Evolutionary conservation across 1,140 invertebrate species (phyloP).

Genomic region (Caerostris darwini): DNA sequence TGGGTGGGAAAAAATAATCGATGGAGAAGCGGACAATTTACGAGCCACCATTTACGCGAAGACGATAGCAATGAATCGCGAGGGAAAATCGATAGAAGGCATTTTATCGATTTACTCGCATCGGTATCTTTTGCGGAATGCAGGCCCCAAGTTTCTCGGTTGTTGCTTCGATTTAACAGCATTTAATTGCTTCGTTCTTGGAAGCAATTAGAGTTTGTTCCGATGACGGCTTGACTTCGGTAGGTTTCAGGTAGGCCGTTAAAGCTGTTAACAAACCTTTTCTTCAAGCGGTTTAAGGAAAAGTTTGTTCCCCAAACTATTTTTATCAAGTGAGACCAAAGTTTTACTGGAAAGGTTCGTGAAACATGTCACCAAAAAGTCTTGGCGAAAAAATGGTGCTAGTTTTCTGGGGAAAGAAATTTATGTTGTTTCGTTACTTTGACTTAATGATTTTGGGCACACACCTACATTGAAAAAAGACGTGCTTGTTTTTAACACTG

Average conservation of each 20-base stretch:
- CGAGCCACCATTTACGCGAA: conserved; percentile 61
- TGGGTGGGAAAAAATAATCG: conserved; percentile 69
- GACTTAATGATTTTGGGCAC: no score
- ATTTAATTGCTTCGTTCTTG: conserved; percentile 36
- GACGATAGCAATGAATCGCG: conserved; percentile 69
- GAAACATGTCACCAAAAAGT: no score
- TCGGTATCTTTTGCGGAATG: conserved; percentile 52
- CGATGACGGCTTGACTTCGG: background rate
- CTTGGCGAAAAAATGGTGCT: no score
- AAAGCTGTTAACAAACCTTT: background rate
- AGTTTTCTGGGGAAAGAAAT: no score
- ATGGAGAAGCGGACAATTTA: conserved; percentile 69
- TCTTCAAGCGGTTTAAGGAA: background rate
- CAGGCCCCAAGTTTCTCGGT: background rate
- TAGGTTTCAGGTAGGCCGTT: background rate
- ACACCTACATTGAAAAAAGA: no score
- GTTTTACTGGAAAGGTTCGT: background rate
- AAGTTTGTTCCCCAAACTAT: background rate
- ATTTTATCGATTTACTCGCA: conserved; percentile 56
- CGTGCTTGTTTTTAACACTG: no score
- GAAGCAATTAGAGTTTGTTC: background rate
- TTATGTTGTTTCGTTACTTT: no score
- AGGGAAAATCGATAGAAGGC: conserved; percentile 48
- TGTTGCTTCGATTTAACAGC: conserved; percentile 58
- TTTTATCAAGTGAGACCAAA: background rate